Evolutionary conservation across 2,797 vertebrate genomes (phyloP).

Genomic region (Sylvilagus floridanus): DNA sequence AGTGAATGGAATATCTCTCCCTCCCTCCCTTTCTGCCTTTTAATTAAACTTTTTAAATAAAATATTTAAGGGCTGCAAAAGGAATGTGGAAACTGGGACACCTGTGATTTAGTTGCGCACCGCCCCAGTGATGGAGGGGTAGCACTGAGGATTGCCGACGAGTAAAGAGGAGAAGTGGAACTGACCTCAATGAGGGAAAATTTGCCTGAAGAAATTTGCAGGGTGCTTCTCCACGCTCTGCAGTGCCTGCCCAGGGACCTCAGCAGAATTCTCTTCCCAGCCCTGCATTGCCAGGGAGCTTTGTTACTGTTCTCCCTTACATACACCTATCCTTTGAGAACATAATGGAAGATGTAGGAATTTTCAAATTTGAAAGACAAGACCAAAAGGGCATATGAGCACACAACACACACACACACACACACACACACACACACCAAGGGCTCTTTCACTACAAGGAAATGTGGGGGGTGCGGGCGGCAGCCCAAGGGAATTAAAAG

Average conservation of each 20-base stretch:
- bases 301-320: background rate
- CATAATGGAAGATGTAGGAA: background rate
- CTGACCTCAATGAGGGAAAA: background rate
- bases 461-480: background rate
- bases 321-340: background rate
- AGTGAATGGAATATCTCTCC: no score
- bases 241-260: background rate
- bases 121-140: fast-evolving
- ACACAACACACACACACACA: background rate
- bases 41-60: no score
- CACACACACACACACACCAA: background rate
- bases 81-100: background rate
- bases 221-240: fast-evolving
- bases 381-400: background rate
- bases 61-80: background rate
- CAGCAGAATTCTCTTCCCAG: background rate
- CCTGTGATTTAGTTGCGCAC: background rate
- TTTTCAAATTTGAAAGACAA: constrained; percentile 62
- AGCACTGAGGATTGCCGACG: background rate
- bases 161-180: fast-evolving
- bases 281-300: background rate
- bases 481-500: background rate
- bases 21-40: no score
- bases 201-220: background rate
- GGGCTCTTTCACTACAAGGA: background rate